Evolutionary conservation across 2,888 invertebrate species (phyloP), one percentile per base, ranked within the genome.

Genomic region (Sericinus montela): DNA sequence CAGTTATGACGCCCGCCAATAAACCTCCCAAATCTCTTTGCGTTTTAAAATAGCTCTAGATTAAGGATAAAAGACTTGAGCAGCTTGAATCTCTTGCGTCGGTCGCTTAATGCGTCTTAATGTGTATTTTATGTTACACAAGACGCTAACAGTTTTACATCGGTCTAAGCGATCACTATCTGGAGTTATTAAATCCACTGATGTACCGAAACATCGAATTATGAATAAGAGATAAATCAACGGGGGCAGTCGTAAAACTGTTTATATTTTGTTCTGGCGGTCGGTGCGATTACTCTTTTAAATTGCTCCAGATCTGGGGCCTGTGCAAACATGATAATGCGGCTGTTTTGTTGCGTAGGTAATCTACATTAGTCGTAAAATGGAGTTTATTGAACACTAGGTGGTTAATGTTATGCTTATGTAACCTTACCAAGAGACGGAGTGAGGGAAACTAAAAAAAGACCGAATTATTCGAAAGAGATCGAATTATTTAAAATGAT

Each of bases 121-220:
- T 87, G 87, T 81, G 82, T 72, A 85, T 87, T 88, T 88, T 88
- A 88, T 81, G 81, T 87, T 86, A 82, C 86, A 84, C 81, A 86
- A 86, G 81, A 83, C 69, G 76, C 74, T 73, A 73, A 76, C 82
- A 79, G 77, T 86, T 85, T 81, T 76, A 84, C 84, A 80, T 77
- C 76, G 72, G 72, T 73, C 79, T 77, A 80, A 86, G 82, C 84
- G 85, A 82, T 80, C 75, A 71, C 82, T 84, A 82, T 86, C 82
- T 77, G 72, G 68, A 65, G 83, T 85, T 85, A 87, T 88, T 85
- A 86, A 86, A 85, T 77, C 79, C 70, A 78, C 77, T 78, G 85
- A 85, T 84, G 85, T 86, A 79, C 81, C 74, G 78, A 78, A 82
- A 81, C 83, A 84, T 85, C 82, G 81, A 87, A 86, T 88, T 88